Evolutionary conservation across 2,797 vertebrate species (phyloP), one percentile per base, ranked within the genome.

Genomic region (Platyrinchus mystaceus): DNA sequence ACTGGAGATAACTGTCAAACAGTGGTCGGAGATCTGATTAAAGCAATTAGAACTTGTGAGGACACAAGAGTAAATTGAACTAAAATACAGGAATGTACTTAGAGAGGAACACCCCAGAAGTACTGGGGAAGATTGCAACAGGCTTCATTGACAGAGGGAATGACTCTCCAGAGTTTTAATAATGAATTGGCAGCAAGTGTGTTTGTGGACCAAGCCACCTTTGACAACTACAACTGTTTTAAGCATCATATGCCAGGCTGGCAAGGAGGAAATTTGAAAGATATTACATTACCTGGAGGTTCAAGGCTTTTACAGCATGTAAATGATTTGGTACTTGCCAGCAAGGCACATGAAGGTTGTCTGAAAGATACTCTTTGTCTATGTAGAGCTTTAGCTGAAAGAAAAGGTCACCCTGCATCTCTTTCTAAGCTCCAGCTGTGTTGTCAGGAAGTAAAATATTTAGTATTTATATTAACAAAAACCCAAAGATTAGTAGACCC

Each of bases 151-250:
- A 34, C 37, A 44, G 41, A 44, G 41, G 14, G n/a, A 52, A 79
- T 0, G 0, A 44, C 10, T 43, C 22, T 70, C 44, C 22, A 53
- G 14, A 69, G 53, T 53, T 32, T 46, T 60, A 73, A 50, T 11
- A 59, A 69, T 8, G 4, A 85, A 75, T 16, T 83, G 17, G 21
- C 16, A 73, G 66, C 8, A 71, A 78, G 21, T 17, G 27, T 46
- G 12, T 66, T 84, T 49, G 32, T 49, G n/a, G 68, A 63, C 30
- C 30, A 88, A 67, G 9, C 17, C n/a, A 46, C 18, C 8, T 85
- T 67, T 68, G 58, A 50, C 9, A 83, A 23, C 53, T 4, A 1
- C 16, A 68, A 5, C 24, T 32, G n/a, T 62, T 86, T 89, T 62
- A 91, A 81, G 24, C 32, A 52, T 43, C 41, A 43, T 28, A 52